Base-by-base conservation (phyloP, 2,888 invertebrate genomes). In the Ethmia dodecea region DNA sequence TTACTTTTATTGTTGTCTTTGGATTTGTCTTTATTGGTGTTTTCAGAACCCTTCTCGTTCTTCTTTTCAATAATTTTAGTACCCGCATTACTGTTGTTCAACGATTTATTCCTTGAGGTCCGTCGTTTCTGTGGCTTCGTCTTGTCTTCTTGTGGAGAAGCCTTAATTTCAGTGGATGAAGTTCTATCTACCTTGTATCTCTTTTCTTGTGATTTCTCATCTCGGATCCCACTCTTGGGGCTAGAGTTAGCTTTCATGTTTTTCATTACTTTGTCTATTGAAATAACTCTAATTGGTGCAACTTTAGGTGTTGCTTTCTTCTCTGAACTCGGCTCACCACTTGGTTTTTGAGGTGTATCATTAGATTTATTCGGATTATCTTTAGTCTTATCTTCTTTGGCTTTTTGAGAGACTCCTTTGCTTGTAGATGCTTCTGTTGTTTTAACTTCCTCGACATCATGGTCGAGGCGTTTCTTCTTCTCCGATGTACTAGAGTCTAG, bases 31-130 rank as follows among this genome's bases (percentile, higher is more conserved):
- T 44, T 54, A 32, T 49, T 54, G 1, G 40, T 38, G 26, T 48
- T 29, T 12, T 26, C 26, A 3, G 12, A 3, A 16, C 6, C 16
- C 28, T 48, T 55, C 31, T 49, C 46, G n/a, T 28, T 31, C 35
- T 49, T 52, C 35, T 49, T 52, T 18, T 56, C 55, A 8, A 22
- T 5, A 8, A 10, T 28, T 35, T 43, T 35, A 6, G 33, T 42
- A 55, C 52, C n/a, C 52, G 35, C 27, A 43, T 58, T 60, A 20
- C 42, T 32, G 30, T 34, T 53, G 40, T 52, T 67, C 0, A 61
- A 26, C 1, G 68, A 65, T 42, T 62, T 69, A 37, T 66, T 70
- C 46, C 56, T 73, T 1, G 73, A 72, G 32, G 49, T 67, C 35
- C 68, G 63, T 5, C 62, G 53, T 43, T 55, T 74, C 10, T 52